Conservation (phyloP, 2,888 invertebrate species). For the Tolmerus cingulatus region DNA sequence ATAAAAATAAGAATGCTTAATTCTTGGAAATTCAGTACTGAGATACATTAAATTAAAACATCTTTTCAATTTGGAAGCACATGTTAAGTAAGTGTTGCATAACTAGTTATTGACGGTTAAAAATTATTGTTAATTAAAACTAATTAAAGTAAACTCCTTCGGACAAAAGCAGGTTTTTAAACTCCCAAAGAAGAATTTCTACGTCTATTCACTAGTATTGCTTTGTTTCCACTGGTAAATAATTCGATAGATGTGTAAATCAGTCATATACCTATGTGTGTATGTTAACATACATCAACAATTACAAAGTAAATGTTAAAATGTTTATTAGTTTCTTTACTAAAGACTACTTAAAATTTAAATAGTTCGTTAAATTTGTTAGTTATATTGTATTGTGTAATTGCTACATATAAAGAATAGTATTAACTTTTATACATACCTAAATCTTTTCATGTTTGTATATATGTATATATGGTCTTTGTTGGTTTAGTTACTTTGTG, state of each 20-base stretch:
- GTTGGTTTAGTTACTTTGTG: background rate
- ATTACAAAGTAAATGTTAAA: background rate
- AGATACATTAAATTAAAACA: too few relatives aligned
- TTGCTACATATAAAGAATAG: background rate
- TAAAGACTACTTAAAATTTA: background rate
- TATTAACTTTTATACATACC: background rate
- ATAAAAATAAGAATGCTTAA: too few relatives aligned
- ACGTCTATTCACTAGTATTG: background rate
- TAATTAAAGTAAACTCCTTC: background rate
- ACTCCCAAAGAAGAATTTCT: background rate
- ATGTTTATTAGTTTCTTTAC: background rate
- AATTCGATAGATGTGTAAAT: background rate
- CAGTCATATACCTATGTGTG: slow-evolving; percentile 1
- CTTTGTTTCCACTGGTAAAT: background rate
- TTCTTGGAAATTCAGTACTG: too few relatives aligned
- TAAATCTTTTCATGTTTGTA: background rate
- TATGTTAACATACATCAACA: background rate
- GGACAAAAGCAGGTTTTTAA: background rate
- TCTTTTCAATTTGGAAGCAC: too few relatives aligned
- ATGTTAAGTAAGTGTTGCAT: too few relatives aligned
- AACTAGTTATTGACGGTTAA: too few relatives aligned
- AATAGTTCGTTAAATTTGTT: background rate
- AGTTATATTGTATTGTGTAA: background rate
- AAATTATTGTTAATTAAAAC: too few relatives aligned
- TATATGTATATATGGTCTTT: background rate